phyloP scores from a whole-genome alignment of 2,113 vertebrate genomes.

The Acinonyx jubatus region DNA sequence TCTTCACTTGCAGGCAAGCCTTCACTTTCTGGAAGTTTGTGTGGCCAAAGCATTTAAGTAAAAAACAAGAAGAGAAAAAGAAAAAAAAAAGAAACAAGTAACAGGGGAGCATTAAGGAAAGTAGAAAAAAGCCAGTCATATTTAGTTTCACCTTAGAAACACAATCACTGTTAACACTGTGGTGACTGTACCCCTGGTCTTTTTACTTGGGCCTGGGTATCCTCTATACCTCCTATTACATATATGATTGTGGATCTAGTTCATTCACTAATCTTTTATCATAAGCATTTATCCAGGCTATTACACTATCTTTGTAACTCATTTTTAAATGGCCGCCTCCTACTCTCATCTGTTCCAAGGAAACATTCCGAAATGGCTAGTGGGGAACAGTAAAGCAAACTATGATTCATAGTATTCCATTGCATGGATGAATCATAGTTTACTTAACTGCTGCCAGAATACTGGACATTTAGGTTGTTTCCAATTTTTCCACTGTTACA shows the following conservation, averaged over 20 bases:
- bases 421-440: neutral
- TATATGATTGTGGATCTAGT: neutral
- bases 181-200: neutral
- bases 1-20: neutral
- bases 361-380: neutral
- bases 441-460: neutral
- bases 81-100: neutral
- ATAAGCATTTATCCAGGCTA: neutral
- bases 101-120: neutral
- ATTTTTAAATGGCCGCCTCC: neutral
- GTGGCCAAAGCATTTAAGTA: neutral
- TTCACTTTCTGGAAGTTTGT: neutral
- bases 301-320: neutral
- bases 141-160: neutral
- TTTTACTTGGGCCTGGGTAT: neutral
- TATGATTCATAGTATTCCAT: neutral
- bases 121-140: neutral
- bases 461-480: constrained; percentile 45
- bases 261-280: neutral
- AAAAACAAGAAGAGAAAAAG: neutral
- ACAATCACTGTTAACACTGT: neutral
- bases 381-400: neutral
- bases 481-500: constrained; percentile 26
- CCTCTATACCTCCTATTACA: no score
- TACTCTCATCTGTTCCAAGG: neutral